These are phyloP conservation scores for Anthrax anthrax DNA, from an alignment of 2,888 invertebrate genomes.

Conservation along the genomic window DNA sequence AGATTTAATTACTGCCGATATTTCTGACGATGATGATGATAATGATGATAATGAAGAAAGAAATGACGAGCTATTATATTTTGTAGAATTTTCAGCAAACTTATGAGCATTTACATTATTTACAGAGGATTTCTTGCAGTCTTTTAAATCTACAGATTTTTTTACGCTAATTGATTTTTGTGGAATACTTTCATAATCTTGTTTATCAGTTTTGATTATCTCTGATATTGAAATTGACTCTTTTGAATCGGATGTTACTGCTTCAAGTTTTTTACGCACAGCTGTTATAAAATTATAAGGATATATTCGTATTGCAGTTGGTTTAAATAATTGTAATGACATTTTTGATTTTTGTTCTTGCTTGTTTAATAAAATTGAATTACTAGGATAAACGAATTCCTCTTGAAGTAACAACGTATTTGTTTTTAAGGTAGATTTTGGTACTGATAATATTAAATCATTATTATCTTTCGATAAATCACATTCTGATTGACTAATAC, in stretches of 20 bases:
- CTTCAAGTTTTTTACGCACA: slow-evolving; percentile 40
- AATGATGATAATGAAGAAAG: not conserved
- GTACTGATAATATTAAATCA: slow-evolving; percentile 11
- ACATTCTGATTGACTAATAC: not conserved
- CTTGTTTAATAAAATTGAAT: not conserved
- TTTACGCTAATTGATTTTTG: too few relatives aligned
- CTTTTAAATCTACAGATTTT: not conserved
- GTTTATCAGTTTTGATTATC: not conserved
- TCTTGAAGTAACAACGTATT: not conserved
- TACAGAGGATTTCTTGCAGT: not conserved
- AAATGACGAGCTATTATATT: not conserved
- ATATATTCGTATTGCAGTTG: slow-evolving; percentile 34
- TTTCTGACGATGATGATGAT: not conserved
- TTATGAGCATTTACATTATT: not conserved
- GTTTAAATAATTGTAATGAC: slow-evolving; percentile 31
- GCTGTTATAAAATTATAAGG: slow-evolving; percentile 47
- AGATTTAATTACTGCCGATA: not conserved
- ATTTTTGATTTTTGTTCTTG: not conserved
- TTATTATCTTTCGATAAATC: not conserved
- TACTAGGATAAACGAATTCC: slow-evolving; percentile 13
- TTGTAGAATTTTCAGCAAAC: not conserved
- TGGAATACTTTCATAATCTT: not conserved
- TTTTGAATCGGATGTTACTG: too few relatives aligned
- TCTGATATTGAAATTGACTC: not conserved
- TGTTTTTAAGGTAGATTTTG: slow-evolving; percentile 10